Base-by-base conservation (phyloP, 2,888 invertebrate species). In the Athrips mouffetella region DNA sequence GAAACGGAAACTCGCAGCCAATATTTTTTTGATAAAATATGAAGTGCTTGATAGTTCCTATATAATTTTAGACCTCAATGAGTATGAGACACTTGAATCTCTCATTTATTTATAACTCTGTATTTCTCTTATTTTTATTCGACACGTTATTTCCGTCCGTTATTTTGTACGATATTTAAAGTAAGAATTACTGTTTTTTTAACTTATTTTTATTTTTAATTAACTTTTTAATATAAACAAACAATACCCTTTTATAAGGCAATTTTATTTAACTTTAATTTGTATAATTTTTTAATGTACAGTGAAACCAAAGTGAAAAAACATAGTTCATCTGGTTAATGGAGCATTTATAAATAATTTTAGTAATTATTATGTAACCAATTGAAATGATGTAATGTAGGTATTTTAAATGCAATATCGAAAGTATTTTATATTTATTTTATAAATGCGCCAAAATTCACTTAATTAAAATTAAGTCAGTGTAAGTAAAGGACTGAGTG, bases 31-130 rank as follows among this genome's bases (percentile, higher is more conserved):
- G 65, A 62, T 60, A 58, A 45, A 58, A 64, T 71, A 67, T 53
- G 55, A 70, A 76, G 83, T 81, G 85, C 84, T 83, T 80, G 66
- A 77, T 62, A 79, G 85, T 86, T 86, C 85, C 85, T 86, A 81
- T 78, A 67, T 57, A 59, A 67, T 73, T 69, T 55, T 54, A 53
- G 48, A 64, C 54, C 63, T 60, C 59, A 49, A 51, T 48, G 8
- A 45, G 47, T 42, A 30, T 49, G 51, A 48, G 48, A 13, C 6
- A 4, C n/a, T 39, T 15, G 53, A 33, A 50, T 50, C 37, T 48
- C 47, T 31, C 25, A 52, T 57, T 49, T 46, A 42, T 48, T 41
- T 47, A 51, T 47, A 47, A 37, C 50, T 51, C 51, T 51, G 40
- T 8, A 45, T 41, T 50, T 48, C 33, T 53, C 47, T 55, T 55